Evolutionary conservation across 2,797 vertebrate species (phyloP).

Genomic region (Orientallactaga sibirica): DNA sequence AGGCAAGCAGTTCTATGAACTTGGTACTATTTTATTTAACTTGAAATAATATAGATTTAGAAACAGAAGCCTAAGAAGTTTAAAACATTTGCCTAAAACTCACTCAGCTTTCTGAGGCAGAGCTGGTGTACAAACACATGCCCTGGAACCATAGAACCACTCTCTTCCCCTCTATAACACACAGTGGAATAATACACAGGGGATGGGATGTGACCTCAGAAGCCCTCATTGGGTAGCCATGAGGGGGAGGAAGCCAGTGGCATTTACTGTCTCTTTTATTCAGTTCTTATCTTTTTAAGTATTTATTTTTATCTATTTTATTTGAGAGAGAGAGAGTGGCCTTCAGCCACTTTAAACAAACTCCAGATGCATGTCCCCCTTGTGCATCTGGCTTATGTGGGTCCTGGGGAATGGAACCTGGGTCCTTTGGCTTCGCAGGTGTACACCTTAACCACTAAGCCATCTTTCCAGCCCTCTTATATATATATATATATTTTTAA

Average conservation of each 20-base stretch:
- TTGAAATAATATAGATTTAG: background rate
- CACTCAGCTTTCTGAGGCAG: background rate
- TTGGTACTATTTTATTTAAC: background rate
- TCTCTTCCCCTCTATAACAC: background rate
- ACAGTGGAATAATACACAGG: too few species aligned
- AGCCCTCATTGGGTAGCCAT: background rate
- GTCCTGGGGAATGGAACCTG: too few species aligned
- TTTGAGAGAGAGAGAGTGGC: too few species aligned
- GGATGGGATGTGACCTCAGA: background rate
- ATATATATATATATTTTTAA: too few species aligned
- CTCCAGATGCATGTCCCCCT: too few species aligned
- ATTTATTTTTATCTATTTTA: too few species aligned
- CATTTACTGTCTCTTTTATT: conserved; percentile 1
- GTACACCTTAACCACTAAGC: too few species aligned
- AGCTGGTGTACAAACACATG: accelerated
- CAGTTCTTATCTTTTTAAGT: background rate
- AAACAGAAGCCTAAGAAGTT: conserved; percentile 31
- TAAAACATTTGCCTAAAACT: background rate
- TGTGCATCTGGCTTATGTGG: too few species aligned
- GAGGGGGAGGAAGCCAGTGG: background rate
- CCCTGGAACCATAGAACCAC: background rate
- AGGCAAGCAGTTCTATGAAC: background rate
- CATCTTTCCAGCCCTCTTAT: too few species aligned
- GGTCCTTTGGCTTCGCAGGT: too few species aligned
- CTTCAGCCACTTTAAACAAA: too few species aligned